Percentiles rank a stretch among this genome's conserved stretches.
Evolutionary conservation across 1,140 invertebrate genomes (phyloP).

Genomic region (Oscheius sp.): DNA sequence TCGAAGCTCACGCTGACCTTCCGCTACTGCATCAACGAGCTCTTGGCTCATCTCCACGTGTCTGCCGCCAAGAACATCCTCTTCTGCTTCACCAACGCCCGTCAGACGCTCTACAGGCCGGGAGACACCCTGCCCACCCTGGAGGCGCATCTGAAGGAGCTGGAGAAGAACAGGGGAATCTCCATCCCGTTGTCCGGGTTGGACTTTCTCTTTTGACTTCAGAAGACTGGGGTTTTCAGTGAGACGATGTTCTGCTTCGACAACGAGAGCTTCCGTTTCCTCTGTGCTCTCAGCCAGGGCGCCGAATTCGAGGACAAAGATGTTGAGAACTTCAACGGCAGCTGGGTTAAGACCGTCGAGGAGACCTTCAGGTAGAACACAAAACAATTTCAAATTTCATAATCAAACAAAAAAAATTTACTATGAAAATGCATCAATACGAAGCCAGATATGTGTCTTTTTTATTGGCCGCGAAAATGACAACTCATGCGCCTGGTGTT

Average conservation of each 20-base stretch:
- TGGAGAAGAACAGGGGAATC: neutral
- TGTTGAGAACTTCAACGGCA: slow-evolving; percentile 28
- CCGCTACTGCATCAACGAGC: slow-evolving; percentile 5
- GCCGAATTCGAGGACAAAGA: too few relatives aligned
- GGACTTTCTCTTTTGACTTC: neutral
- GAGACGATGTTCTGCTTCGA: slow-evolving; percentile 38
- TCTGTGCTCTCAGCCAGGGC: too few relatives aligned
- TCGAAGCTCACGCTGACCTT: neutral
- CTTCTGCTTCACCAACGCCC: slow-evolving; percentile 40
- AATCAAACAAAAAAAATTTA: too few relatives aligned
- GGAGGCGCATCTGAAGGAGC: neutral
- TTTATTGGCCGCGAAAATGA: too few relatives aligned
- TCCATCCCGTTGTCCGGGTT: neutral
- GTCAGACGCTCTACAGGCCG: neutral
- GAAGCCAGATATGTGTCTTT: too few relatives aligned
- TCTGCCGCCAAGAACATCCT: slow-evolving; percentile 44
- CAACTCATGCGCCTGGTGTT: too few relatives aligned
- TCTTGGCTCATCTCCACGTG: neutral
- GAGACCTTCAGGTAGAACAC: slow-evolving; percentile 21
- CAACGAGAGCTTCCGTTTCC: slow-evolving; percentile 43
- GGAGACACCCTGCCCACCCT: neutral
- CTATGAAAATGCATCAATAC: too few relatives aligned
- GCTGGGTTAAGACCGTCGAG: slow-evolving; percentile 21
- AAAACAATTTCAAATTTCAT: slow-evolving; percentile 1
- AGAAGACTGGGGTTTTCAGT: too few relatives aligned